phyloP scores from a whole-genome alignment of 2,797 vertebrate genomes.

The Natrix natrix region DNA sequence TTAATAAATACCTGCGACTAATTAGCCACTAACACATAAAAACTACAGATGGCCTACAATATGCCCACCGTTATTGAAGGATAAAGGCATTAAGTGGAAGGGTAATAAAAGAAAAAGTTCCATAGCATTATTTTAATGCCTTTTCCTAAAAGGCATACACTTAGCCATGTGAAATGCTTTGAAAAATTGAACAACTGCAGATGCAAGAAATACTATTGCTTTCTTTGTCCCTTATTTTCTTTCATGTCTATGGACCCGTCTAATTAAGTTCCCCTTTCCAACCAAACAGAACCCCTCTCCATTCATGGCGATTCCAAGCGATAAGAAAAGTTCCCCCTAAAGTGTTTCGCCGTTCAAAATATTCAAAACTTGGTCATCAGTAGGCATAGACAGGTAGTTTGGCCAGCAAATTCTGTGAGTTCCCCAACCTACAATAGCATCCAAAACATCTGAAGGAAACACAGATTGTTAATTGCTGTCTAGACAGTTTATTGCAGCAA shows the following conservation, averaged over 20 bases:
- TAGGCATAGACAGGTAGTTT: constrained; percentile 63
- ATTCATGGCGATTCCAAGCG: constrained; percentile 1
- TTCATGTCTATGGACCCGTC: not conserved
- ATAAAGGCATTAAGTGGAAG: not conserved
- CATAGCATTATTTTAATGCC: not conserved
- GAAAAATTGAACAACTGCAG: not conserved
- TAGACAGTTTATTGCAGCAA: constrained; percentile 99
- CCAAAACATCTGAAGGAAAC: constrained; percentile 80
- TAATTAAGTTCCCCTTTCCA: not conserved
- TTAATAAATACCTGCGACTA: not conserved
- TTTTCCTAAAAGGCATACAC: not conserved
- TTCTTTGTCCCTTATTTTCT: constrained; percentile 10
- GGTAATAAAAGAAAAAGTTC: not conserved
- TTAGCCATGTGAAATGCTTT: not conserved
- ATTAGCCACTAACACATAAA: not conserved
- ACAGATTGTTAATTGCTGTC: constrained; percentile 91
- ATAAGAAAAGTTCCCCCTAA: constrained; percentile 35
- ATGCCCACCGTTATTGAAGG: not conserved
- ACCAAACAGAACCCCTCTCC: not conserved
- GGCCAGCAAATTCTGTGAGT: constrained; percentile 57
- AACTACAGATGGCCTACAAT: not conserved
- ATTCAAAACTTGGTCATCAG: constrained; percentile 67
- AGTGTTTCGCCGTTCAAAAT: constrained; percentile 33
- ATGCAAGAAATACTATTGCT: not conserved
- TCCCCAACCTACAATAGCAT: constrained; percentile 63